A percentile compares a stretch with the other conserved stretches of the same genome.
Evolutionary conservation across 1,140 invertebrate species (phyloP).

Genomic region (Adoxophyes honmai): DNA sequence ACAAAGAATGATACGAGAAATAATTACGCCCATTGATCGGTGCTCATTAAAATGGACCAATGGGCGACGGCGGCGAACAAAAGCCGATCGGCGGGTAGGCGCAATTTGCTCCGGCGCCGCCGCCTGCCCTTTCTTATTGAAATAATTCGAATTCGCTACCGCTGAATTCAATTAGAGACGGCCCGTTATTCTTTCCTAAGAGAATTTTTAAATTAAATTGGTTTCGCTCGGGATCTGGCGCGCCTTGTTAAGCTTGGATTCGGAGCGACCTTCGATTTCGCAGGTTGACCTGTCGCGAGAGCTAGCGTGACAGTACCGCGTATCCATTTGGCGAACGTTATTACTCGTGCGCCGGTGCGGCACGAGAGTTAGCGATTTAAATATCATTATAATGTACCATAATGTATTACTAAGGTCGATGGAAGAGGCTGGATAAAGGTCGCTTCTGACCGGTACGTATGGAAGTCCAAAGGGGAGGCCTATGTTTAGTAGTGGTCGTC

Average conservation of each 20-base stretch:
- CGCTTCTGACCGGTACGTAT: too few species aligned
- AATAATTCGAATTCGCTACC: conserved; percentile 53
- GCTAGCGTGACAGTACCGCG: too few species aligned
- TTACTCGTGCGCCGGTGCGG: too few species aligned
- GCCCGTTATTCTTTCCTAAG: conserved; percentile 38
- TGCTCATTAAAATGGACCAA: conserved; percentile 69
- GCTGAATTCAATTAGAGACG: conserved; percentile 64
- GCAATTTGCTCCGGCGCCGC: conserved; percentile 67
- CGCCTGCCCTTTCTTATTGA: conserved; percentile 57
- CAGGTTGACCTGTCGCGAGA: not conserved
- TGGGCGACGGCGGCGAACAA: conserved; percentile 49
- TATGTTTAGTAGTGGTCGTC: too few species aligned
- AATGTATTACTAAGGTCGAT: too few species aligned
- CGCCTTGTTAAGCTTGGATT: conserved; percentile 21
- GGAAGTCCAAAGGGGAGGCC: too few species aligned
- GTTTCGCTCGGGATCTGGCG: conserved; percentile 15
- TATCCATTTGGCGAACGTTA: too few species aligned
- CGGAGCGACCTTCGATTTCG: conserved; percentile 9
- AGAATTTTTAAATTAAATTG: conserved; percentile 50
- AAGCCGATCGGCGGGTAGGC: conserved; percentile 31
- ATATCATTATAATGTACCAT: too few species aligned
- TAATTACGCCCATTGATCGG: conserved; percentile 72
- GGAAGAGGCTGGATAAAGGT: too few species aligned
- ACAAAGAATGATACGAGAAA: conserved; percentile 72
- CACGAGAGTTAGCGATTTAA: too few species aligned